Evolutionary conservation across 2,888 invertebrate genomes (phyloP).

Genomic region (Eupithecia vulgata): DNA sequence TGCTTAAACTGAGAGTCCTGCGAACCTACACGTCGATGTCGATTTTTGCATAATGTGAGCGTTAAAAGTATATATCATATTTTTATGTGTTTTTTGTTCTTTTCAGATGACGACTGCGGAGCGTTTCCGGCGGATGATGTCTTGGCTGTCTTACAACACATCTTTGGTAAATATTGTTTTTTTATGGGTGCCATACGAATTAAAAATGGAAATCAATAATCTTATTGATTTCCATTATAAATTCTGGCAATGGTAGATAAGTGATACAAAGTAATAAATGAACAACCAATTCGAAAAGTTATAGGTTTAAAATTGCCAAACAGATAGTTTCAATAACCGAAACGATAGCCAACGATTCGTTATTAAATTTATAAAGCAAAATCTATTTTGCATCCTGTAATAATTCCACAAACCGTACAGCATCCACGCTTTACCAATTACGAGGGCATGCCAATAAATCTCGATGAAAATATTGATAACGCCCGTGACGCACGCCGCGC

Average conservation of each 20-base stretch:
- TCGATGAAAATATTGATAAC: conserved; percentile 72
- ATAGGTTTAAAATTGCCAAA: background rate
- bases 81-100: conserved; percentile 49
- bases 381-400: conserved; percentile 47
- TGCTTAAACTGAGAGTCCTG: conserved; percentile 57
- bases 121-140: conserved; percentile 58
- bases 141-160: conserved; percentile 64
- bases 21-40: conserved; percentile 14
- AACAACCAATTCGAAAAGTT: background rate
- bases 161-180: conserved; percentile 61
- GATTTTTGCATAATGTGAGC: background rate
- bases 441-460: conserved; percentile 64
- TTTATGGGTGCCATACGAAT: background rate
- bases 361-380: conserved; percentile 41
- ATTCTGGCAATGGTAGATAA: background rate
- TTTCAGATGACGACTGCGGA: conserved; percentile 68
- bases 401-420: conserved; percentile 48
- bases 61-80: background rate
- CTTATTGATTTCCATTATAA: no score
- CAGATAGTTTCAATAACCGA: conserved; percentile 14
- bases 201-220: background rate
- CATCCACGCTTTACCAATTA: conserved; percentile 63
- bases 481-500: conserved; percentile 55
- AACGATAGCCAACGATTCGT: conserved; percentile 29
- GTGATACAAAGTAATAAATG: background rate